phyloP scores from a whole-genome alignment of 2,113 vertebrate species.

The Hylia prasina region DNA sequence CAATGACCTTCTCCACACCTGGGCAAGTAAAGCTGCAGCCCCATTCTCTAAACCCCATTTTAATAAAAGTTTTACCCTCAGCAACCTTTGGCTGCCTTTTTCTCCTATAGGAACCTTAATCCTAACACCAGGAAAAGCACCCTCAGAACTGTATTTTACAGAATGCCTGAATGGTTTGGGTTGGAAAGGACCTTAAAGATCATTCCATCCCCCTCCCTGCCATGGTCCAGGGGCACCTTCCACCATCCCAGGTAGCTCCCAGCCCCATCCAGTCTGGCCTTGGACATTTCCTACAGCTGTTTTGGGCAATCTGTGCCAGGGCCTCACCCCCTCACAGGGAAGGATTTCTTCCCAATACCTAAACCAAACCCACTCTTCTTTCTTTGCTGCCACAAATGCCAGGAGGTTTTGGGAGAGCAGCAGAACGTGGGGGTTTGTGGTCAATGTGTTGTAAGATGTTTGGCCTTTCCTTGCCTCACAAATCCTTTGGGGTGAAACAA shows the following conservation, averaged over 20 bases:
- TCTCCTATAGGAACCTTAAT: neutral
- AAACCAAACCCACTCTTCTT: neutral
- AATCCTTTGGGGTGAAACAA: neutral
- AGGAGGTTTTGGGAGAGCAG: neutral
- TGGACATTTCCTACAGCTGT: neutral
- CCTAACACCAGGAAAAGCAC: neutral
- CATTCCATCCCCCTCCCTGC: neutral
- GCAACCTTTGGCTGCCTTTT: neutral
- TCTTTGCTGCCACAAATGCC: neutral
- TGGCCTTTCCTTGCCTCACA: neutral
- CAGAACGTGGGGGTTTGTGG: neutral
- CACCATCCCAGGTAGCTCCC: accelerated
- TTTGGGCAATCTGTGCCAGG: neutral
- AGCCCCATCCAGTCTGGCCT: accelerated
- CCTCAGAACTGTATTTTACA: neutral
- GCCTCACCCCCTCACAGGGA: accelerated
- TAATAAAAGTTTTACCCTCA: neutral
- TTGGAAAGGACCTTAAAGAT: neutral
- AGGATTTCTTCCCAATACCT: neutral
- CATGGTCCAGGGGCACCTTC: neutral
- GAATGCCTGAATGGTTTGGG: neutral
- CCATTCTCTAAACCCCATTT: neutral
- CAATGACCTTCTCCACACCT: accelerated
- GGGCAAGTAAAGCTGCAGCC: neutral
- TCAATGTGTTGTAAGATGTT: neutral